Conservation (phyloP, 1,140 invertebrate genomes). For the Drosophila bifasciata region DNA sequence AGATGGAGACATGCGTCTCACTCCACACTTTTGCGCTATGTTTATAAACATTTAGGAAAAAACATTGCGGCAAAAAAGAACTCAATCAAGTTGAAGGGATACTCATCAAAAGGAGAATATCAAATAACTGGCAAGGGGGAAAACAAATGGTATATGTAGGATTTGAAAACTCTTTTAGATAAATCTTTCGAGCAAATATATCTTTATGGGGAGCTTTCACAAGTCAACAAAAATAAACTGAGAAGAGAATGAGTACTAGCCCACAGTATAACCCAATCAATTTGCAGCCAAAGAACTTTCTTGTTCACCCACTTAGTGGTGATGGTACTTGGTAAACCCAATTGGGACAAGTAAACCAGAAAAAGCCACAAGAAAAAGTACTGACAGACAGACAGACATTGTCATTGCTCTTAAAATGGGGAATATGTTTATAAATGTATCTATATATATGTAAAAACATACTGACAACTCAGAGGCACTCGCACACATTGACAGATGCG, state of each 20-base stretch:
- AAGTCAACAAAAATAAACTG: too few species aligned
- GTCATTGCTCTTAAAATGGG: background rate
- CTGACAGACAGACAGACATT: conserved; percentile 8
- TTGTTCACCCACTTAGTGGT: too few species aligned
- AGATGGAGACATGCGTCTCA: conserved; percentile 58
- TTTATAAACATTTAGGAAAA: conserved; percentile 51
- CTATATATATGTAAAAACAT: conserved; percentile 49
- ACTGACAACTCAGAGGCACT: conserved; percentile 31
- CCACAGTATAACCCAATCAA: too few species aligned
- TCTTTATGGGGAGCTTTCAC: too few species aligned
- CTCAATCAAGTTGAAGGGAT: conserved; percentile 49
- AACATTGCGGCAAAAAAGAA: conserved; percentile 41
- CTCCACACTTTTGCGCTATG: conserved; percentile 55
- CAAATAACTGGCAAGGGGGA: conserved; percentile 29
- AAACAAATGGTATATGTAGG: background rate
- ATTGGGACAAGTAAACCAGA: background rate
- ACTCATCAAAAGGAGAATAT: conserved; percentile 22
- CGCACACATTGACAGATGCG: conserved; percentile 29
- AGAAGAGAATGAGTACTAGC: too few species aligned
- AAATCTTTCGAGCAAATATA: too few species aligned
- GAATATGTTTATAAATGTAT: conserved; percentile 5
- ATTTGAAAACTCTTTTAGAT: too few species aligned
- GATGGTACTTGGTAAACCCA: background rate
- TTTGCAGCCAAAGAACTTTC: background rate
- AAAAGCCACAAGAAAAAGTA: background rate